Evolutionary conservation across 2,797 vertebrate genomes (phyloP).

Genomic region (Intellagama lesueurii): DNA sequence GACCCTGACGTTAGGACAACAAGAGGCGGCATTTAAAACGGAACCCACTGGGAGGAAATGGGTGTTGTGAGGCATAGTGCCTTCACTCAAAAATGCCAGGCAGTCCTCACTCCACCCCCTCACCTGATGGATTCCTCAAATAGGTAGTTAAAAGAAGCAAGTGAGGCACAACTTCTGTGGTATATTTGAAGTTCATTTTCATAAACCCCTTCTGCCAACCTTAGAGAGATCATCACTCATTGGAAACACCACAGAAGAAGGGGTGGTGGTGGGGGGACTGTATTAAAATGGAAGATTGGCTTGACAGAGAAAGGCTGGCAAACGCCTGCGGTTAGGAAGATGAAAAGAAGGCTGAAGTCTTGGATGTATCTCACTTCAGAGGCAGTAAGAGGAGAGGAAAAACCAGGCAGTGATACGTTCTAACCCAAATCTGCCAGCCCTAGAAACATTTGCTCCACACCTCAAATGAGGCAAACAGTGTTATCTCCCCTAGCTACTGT

Average conservation of each 20-base stretch:
- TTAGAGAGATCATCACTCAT: slow-evolving; percentile 55
- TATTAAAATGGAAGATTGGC: slow-evolving; percentile 56
- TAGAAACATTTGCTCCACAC: slow-evolving; percentile 38
- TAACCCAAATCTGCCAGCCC: slow-evolving; percentile 67
- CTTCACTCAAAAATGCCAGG: not conserved
- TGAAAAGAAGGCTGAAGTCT: slow-evolving; percentile 61
- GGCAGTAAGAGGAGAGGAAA: rapidly evolving
- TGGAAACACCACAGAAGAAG: slow-evolving; percentile 66
- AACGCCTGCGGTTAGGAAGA: slow-evolving; percentile 60
- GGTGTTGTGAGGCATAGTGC: not conserved
- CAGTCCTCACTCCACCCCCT: not conserved
- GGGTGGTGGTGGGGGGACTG: too few species aligned
- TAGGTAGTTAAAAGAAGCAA: rapidly evolving
- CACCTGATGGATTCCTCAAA: not conserved
- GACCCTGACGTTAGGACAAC: not conserved
- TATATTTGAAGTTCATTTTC: slow-evolving; percentile 62
- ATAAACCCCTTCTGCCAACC: slow-evolving; percentile 47
- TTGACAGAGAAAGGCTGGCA: slow-evolving; percentile 56
- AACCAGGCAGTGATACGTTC: slow-evolving; percentile 35
- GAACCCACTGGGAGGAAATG: slow-evolving; percentile 4
- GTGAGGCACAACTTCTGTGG: not conserved
- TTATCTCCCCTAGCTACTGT: slow-evolving; percentile 18
- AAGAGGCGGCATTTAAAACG: not conserved
- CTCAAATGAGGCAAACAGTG: slow-evolving; percentile 41
- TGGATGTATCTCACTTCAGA: slow-evolving; percentile 66